Percentiles rank a stretch among this genome's conserved stretches.
Conservation (phyloP, 2,113 vertebrate genomes). For the Solenodon paradoxus region DNA sequence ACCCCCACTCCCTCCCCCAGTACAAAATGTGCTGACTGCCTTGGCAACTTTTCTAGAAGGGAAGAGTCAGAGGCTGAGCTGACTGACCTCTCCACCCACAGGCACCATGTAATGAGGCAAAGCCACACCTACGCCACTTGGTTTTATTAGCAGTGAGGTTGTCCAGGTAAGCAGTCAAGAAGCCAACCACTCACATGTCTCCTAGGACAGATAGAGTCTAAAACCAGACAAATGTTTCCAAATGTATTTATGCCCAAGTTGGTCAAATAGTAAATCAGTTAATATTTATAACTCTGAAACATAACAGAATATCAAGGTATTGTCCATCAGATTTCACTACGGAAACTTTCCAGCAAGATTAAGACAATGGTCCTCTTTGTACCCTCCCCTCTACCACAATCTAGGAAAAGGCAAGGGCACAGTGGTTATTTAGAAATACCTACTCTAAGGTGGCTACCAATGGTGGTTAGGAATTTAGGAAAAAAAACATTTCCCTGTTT, state of each 20-base stretch:
- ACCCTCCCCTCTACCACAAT: no score
- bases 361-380: neutral
- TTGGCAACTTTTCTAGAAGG: no score
- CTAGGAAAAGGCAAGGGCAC: neutral
- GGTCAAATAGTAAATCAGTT: neutral
- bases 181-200: neutral
- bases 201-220: neutral
- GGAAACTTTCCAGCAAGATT: neutral
- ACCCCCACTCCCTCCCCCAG: accelerated
- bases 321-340: neutral
- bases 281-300: neutral
- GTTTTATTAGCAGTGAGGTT: neutral
- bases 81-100: neutral
- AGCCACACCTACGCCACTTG: neutral
- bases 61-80: neutral
- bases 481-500: neutral
- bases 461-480: neutral
- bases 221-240: neutral
- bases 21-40: neutral
- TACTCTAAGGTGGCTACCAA: neutral
- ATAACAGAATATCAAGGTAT: neutral
- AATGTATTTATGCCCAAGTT: neutral
- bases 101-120: neutral
- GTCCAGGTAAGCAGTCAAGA: neutral
- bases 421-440: neutral